These are phyloP conservation scores for Silurus meridionalis DNA, from an alignment of 2,113 vertebrate species.

Conservation along the genomic window DNA sequence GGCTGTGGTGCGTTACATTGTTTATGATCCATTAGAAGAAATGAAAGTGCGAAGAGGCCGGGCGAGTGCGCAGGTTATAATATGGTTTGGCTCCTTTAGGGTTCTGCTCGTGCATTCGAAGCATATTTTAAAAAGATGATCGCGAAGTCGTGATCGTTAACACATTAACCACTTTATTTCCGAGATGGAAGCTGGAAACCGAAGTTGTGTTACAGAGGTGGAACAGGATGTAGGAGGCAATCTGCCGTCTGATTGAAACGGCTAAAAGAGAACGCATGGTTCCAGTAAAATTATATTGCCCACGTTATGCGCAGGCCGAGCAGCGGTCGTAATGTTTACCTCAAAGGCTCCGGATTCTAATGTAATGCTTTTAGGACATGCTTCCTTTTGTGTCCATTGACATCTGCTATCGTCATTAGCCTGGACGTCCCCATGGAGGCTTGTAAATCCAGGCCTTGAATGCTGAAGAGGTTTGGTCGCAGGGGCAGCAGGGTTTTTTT, in stretches of 20 bases:
- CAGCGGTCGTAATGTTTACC: slow-evolving; percentile 28
- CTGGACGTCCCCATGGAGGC: slow-evolving; percentile 44
- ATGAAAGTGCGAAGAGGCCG: not conserved
- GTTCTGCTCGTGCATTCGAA: not conserved
- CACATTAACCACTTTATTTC: slow-evolving; percentile 8
- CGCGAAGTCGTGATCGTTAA: not conserved
- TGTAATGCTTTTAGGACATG: slow-evolving; percentile 45
- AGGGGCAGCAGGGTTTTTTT: slow-evolving; percentile 36
- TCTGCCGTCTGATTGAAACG: slow-evolving; percentile 21
- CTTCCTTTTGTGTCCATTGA: slow-evolving; percentile 49
- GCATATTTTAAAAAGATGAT: not conserved
- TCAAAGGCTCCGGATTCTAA: slow-evolving; percentile 30
- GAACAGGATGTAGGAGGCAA: slow-evolving; percentile 22
- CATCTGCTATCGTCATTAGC: slow-evolving; percentile 55
- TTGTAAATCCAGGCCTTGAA: slow-evolving; percentile 43
- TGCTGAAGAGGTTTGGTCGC: slow-evolving; percentile 41
- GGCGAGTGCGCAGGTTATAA: not conserved
- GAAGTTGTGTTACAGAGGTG: not conserved
- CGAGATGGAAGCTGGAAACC: not conserved
- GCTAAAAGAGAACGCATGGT: slow-evolving; percentile 17
- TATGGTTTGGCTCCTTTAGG: not conserved
- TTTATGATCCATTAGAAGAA: not conserved
- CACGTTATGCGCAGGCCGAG: slow-evolving; percentile 22
- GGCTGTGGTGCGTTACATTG: not conserved
- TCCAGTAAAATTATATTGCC: slow-evolving; percentile 45